These are phyloP conservation scores for Aromia moschata DNA, from an alignment of 2,888 invertebrate genomes.

Conservation along the genomic window DNA sequence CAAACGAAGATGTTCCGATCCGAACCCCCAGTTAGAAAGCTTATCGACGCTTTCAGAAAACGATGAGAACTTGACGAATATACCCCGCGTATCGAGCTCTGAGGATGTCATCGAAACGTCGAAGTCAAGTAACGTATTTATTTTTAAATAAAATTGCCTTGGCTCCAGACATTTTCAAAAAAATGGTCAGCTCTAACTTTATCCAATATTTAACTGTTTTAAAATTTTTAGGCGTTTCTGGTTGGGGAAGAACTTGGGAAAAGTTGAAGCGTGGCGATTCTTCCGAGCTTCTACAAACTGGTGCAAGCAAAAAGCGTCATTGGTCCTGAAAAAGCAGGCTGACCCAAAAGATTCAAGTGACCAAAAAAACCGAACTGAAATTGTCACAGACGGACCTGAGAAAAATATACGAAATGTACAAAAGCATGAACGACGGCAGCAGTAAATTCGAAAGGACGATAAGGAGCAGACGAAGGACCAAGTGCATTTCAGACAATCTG, in stretches of 20 bases:
- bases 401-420: conserved; percentile 53
- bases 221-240: conserved; percentile 65
- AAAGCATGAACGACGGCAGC: conserved; percentile 38
- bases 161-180: too few species aligned
- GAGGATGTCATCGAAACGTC: conserved; percentile 38
- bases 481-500: conserved; percentile 52
- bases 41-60: conserved; percentile 60
- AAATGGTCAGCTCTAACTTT: too few species aligned
- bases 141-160: too few species aligned
- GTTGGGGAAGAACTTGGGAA: conserved; percentile 69
- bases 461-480: conserved; percentile 46
- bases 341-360: too few species aligned
- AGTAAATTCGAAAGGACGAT: conserved; percentile 34
- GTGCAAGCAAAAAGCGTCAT: conserved; percentile 54
- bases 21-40: conserved; percentile 69
- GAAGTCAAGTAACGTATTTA: conserved; percentile 43
- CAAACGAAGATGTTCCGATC: conserved; percentile 66
- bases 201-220: too few species aligned
- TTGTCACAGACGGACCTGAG: conserved; percentile 48
- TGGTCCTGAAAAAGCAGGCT: too few species aligned
- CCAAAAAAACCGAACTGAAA: conserved; percentile 35
- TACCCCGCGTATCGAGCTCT: conserved; percentile 33
- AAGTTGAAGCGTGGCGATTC: conserved; percentile 69
- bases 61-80: conserved; percentile 35
- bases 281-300: conserved; percentile 62